These are phyloP conservation scores for Lamproptera curius DNA, from an alignment of 2,888 invertebrate genomes.

Conservation along the genomic window DNA sequence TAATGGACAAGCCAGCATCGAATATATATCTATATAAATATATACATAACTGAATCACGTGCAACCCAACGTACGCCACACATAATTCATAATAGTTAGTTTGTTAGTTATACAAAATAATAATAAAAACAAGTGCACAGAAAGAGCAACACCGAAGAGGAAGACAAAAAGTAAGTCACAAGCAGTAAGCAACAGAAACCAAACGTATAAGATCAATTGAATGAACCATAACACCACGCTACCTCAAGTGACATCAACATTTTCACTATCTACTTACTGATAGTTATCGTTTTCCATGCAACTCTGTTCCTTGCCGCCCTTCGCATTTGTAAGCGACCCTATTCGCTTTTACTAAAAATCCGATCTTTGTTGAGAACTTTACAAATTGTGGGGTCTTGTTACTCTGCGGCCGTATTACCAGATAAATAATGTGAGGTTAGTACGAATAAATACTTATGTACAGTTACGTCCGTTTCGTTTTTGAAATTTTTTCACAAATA, in stretches of 20 bases:
- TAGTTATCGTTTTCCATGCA: constrained; percentile 42
- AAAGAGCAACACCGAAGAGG: constrained; percentile 65
- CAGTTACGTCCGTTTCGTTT: constrained; percentile 43
- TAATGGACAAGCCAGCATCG: constrained; percentile 10
- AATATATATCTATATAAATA: constrained; percentile 6
- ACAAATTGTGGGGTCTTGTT: constrained; percentile 54
- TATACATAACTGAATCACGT: constrained; percentile 5
- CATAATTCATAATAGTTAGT: constrained; percentile 36
- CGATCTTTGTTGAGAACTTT: constrained; percentile 66
- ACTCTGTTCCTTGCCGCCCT: constrained; percentile 44
- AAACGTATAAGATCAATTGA: constrained; percentile 32
- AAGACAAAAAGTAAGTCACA: constrained; percentile 41
- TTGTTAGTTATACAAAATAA: constrained; percentile 34
- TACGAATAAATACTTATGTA: constrained; percentile 37
- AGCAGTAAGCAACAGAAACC: constrained; percentile 50
- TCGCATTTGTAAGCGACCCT: constrained; percentile 48
- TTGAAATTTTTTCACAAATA: no score
- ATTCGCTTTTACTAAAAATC: constrained; percentile 55
- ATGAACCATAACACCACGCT: constrained; percentile 69
- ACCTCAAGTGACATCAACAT: constrained; percentile 62
- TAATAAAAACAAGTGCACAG: constrained; percentile 46
- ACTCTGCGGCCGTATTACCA: constrained; percentile 60
- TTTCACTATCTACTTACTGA: constrained; percentile 54
- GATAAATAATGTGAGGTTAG: constrained; percentile 65
- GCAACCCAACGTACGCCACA: constrained; percentile 25